Percentiles rank a stretch among this genome's conserved stretches.
Conservation (phyloP, 2,888 invertebrate species). For the Nomada goodeniana region DNA sequence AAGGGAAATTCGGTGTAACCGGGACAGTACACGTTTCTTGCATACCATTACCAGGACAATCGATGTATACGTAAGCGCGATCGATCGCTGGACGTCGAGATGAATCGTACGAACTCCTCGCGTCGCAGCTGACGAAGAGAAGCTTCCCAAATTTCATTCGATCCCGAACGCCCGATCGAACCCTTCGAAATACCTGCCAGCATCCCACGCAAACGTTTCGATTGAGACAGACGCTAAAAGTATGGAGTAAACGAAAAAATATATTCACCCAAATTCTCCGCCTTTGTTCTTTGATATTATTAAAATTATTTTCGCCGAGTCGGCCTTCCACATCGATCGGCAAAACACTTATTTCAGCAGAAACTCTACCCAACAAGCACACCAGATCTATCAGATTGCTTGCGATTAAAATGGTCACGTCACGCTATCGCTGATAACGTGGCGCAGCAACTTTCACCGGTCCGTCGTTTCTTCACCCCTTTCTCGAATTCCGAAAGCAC, state of each 20-base stretch:
- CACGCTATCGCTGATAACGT: background rate
- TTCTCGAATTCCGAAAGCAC: slow-evolving; percentile 30
- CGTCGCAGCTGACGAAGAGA: slow-evolving; percentile 3
- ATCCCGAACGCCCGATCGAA: background rate
- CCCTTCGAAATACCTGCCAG: background rate
- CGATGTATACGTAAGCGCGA: background rate
- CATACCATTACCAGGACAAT: too few species aligned
- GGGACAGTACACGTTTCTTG: too few species aligned
- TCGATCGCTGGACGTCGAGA: background rate
- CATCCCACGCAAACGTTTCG: too few species aligned
- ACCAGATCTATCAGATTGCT: background rate
- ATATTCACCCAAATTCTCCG: too few species aligned
- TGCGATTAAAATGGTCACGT: background rate
- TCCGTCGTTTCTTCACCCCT: slow-evolving; percentile 27
- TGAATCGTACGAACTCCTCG: background rate
- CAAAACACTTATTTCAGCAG: background rate
- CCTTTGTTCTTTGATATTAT: too few species aligned
- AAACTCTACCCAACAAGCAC: background rate
- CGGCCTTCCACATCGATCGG: background rate
- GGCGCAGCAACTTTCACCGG: slow-evolving; percentile 48
- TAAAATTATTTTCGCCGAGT: too few species aligned
- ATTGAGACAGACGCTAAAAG: too few species aligned
- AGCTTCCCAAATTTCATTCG: background rate
- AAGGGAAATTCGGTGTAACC: too few species aligned
- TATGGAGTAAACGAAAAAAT: too few species aligned